A percentile compares a stretch with the other conserved stretches of the same genome.
phyloP scores from a whole-genome alignment of 2,113 vertebrate genomes.

The Ptychochromis oligacanthus region DNA sequence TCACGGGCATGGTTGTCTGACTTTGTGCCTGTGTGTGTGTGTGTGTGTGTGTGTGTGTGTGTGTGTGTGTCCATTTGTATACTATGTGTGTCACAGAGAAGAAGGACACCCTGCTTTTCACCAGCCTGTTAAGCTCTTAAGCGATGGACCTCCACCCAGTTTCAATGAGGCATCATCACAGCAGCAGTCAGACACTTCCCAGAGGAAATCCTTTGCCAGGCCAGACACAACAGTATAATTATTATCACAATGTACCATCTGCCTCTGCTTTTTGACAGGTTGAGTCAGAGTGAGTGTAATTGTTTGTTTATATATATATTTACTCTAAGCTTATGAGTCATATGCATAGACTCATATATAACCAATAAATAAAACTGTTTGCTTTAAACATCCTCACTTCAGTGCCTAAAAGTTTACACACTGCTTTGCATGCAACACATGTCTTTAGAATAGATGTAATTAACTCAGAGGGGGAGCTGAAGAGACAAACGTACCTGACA shows the following conservation, averaged over 20 bases:
- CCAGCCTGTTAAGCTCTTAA: constrained; percentile 42
- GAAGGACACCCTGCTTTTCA: constrained; percentile 38
- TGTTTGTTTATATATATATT: neutral
- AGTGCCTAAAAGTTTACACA: neutral
- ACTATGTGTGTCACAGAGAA: neutral
- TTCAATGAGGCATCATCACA: constrained; percentile 61
- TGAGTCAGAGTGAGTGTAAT: constrained; percentile 6
- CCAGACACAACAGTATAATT: constrained; percentile 65
- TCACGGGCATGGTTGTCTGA: too few relatives aligned
- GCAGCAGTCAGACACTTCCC: constrained; percentile 68
- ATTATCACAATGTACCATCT: constrained; percentile 59
- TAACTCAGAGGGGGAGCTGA: neutral
- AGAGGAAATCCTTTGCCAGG: constrained; percentile 71
- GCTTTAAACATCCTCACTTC: neutral
- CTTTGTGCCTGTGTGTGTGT: neutral
- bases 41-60: neutral
- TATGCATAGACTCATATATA: too few relatives aligned
- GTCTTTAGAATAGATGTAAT: constrained; percentile 16
- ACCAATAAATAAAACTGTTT: neutral
- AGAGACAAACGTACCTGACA: constrained; percentile 47
- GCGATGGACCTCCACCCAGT: constrained; percentile 41
- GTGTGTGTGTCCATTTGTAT: neutral
- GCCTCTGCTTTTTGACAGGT: constrained; percentile 34
- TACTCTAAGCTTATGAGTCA: neutral
- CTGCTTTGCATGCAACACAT: neutral